Conservation (phyloP, 2,113 vertebrate species). For the Mungos mungo region DNA sequence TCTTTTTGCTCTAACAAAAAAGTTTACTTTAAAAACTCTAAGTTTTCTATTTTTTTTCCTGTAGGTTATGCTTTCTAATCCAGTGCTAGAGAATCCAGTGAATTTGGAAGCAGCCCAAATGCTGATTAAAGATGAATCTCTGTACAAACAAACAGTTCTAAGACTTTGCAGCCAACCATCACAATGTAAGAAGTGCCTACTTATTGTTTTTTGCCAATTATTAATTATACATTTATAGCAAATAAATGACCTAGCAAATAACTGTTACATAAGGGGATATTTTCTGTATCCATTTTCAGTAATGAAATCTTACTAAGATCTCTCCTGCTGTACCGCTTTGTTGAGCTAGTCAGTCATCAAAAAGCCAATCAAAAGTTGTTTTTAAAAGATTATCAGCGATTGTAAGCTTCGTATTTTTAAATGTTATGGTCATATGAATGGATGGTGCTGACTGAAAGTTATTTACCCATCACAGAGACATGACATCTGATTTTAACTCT, state of each 20-base stretch:
- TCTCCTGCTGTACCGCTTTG: background rate
- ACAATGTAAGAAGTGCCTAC: constrained; percentile 47
- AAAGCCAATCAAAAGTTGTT: background rate
- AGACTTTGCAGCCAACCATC: constrained; percentile 31
- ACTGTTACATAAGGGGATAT: background rate
- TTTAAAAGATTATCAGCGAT: background rate
- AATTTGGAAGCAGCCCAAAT: constrained; percentile 61
- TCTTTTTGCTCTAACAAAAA: constrained; percentile 23
- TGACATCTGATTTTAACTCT: background rate
- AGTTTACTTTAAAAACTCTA: background rate
- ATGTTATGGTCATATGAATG: background rate
- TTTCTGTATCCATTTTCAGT: constrained; percentile 12
- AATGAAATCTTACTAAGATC: background rate
- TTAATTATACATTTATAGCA: background rate
- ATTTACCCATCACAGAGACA: background rate
- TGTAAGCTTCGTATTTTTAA: background rate
- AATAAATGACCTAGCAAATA: background rate
- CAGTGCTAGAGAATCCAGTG: constrained; percentile 67
- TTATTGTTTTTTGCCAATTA: background rate
- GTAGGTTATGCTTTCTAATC: constrained; percentile 80
- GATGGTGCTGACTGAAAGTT: background rate
- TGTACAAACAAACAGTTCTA: constrained; percentile 27
- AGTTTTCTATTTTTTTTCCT: constrained; percentile 2
- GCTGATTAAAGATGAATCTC: background rate
- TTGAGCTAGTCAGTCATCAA: background rate